Evolutionary conservation across 2,113 vertebrate species (phyloP).

Genomic region (Ranitomeya imitator): DNA sequence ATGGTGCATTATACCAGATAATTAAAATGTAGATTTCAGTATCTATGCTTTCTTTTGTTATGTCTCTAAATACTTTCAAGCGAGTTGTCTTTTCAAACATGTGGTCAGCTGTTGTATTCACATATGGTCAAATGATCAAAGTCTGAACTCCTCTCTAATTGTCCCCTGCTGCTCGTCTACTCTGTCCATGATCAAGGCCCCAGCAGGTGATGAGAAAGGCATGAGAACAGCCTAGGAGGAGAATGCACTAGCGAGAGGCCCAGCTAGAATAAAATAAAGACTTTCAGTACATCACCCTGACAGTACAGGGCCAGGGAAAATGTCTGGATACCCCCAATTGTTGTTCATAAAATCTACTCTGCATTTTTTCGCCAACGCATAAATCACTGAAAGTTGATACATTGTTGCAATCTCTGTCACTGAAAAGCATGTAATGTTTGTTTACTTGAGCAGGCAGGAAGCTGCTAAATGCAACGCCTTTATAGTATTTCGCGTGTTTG

Average conservation of each 20-base stretch:
- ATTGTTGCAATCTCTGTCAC: slow-evolving; percentile 22
- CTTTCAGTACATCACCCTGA: slow-evolving; percentile 98
- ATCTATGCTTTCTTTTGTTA: slow-evolving; percentile 80
- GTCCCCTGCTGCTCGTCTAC: slow-evolving; percentile 95
- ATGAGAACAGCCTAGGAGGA: slow-evolving; percentile 93
- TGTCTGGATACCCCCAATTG: slow-evolving; percentile 87
- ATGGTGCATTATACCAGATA: slow-evolving; percentile 72
- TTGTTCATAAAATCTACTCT: slow-evolving; percentile 69
- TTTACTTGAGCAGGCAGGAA: slow-evolving; percentile 89
- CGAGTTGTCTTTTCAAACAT: slow-evolving; percentile 93
- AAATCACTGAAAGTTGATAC: slow-evolving; percentile 48
- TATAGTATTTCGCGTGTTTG: slow-evolving; percentile 94
- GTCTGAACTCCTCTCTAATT: slow-evolving; percentile 96
- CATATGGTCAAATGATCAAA: slow-evolving; percentile 99
- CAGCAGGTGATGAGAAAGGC: slow-evolving; percentile 98
- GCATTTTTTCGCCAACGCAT: slow-evolving; percentile 62
- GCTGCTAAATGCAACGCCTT: slow-evolving; percentile 89
- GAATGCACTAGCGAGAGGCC: slow-evolving; percentile 94
- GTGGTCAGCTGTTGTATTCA: slow-evolving; percentile 96
- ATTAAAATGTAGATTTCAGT: slow-evolving; percentile 88
- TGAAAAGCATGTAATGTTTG: slow-evolving; percentile 71
- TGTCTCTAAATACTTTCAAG: slow-evolving; percentile 80
- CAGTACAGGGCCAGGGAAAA: slow-evolving; percentile 90
- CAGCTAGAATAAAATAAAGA: slow-evolving; percentile 98
- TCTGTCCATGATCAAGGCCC: slow-evolving; percentile 96